Base-by-base conservation (phyloP, 2,113 vertebrate species). In the Protobothrops flavoviridis region DNA sequence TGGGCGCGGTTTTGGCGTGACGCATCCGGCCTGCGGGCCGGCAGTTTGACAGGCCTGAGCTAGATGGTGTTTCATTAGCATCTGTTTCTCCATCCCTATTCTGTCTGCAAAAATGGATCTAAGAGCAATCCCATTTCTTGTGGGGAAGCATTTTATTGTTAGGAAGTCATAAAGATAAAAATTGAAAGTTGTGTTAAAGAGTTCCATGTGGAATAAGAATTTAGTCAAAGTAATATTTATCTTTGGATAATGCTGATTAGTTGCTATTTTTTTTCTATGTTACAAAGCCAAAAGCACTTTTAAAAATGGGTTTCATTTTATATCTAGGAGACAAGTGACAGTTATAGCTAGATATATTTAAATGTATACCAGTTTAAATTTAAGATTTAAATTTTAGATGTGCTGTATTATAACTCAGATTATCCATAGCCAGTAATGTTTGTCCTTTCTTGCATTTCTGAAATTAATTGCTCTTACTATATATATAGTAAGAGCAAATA, bases 1-100 rank as follows among this genome's bases (percentile, higher is more conserved):
- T 50, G 48, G 48, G 48, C 48, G 0, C 48, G 0, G 48, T 50
- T 50, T 50, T 50, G 48, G 48, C 1, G 0, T 50, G 8, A 50
- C 48, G 6, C 45, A 48, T 48, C 5, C 0, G 0, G 5, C 5
- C 45, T 48, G 45, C 45, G 0, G 45, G 45, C 5, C 0, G 1
- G 8, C 48, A 50, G 48, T 50, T 50, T 50, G 8, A 50, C 48
- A 50, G 8, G 8, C 48, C 48, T 50, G 48, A 50, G 48, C 1
- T 50, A 33, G 21, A 29, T 50, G 86, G 21, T 29, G 26, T n/a
- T 23, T 59, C 33, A 8, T 45, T 59, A 50, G 23, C 29, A 5
- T 21, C 23, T 26, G 29, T 85, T 43, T 56, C 8, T 24, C 56
- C 74, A 29, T 23, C 29, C 29, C 26, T 81, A 43, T 21, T 57